Evolutionary conservation across 2,113 vertebrate genomes (phyloP).

Genomic region (Anthoscopus minutus): DNA sequence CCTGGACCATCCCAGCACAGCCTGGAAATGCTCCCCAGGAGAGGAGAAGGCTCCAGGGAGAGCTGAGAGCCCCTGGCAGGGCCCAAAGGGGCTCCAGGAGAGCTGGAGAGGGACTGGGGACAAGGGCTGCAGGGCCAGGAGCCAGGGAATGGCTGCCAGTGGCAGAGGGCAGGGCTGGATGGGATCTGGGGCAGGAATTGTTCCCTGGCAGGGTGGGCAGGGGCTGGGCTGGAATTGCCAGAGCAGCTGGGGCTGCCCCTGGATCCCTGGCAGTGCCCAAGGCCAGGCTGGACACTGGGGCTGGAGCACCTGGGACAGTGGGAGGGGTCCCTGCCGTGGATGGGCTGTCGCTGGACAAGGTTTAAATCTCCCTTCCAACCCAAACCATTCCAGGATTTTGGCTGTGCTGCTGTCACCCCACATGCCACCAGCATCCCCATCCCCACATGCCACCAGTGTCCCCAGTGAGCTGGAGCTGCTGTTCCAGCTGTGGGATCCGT

Average conservation of each 20-base stretch:
- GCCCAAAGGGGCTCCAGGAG: not conserved
- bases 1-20: not conserved
- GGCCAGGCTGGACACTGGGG: not conserved
- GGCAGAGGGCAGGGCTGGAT: not conserved
- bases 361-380: not conserved
- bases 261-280: not conserved
- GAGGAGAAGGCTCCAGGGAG: not conserved
- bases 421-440: accelerated
- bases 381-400: not conserved
- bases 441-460: accelerated
- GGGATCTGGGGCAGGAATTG: not conserved
- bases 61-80: not conserved
- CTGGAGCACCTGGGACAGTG: not conserved
- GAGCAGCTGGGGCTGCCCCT: not conserved
- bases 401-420: not conserved
- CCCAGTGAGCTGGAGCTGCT: not conserved
- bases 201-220: not conserved
- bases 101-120: not conserved
- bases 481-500: not conserved
- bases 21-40: not conserved
- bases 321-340: not conserved
- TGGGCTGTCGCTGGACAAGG: not conserved
- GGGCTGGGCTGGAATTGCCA: not conserved
- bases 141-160: not conserved
- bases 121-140: not conserved